These are phyloP conservation scores for Coilia nasus DNA, from an alignment of 2,797 vertebrate genomes.

Conservation along the genomic window DNA sequence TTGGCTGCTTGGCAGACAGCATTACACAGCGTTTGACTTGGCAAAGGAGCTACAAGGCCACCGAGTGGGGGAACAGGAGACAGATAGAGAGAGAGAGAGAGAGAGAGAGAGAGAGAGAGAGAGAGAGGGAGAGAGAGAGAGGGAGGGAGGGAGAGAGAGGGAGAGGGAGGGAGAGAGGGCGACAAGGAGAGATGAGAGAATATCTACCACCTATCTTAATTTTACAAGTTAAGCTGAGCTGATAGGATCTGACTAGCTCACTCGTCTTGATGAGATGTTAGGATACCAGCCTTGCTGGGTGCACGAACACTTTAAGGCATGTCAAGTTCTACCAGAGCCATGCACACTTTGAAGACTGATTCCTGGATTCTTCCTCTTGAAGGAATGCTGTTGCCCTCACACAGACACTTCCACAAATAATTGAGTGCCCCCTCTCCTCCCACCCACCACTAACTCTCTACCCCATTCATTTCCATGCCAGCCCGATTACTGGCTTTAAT, in stretches of 20 bases:
- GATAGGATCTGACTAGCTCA: conserved; percentile 8
- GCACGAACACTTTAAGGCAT: not conserved
- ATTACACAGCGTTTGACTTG: not conserved
- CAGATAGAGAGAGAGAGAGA: too few species aligned
- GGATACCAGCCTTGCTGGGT: not conserved
- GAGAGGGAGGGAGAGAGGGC: not conserved
- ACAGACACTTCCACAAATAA: conserved; percentile 58
- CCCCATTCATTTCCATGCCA: conserved; percentile 48
- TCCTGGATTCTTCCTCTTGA: conserved; percentile 29
- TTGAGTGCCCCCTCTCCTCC: conserved; percentile 54
- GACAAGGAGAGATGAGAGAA: conserved; percentile 13
- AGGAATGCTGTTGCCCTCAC: conserved; percentile 42
- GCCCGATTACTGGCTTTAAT: conserved; percentile 73
- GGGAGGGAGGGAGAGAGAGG: not conserved
- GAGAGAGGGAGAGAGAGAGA: too few species aligned
- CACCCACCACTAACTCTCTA: conserved; percentile 38
- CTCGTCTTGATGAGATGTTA: not conserved
- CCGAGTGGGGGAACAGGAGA: not conserved
- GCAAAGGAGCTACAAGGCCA: not conserved
- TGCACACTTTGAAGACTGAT: not conserved
- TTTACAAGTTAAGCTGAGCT: conserved; percentile 9
- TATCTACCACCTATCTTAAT: conserved; percentile 16
- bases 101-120: too few species aligned
- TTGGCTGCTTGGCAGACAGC: not conserved
- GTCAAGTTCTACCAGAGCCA: not conserved